Percentiles rank a stretch among this genome's conserved stretches.
phyloP scores from a whole-genome alignment of 2,797 vertebrate genomes.

The Sciurus carolinensis region DNA sequence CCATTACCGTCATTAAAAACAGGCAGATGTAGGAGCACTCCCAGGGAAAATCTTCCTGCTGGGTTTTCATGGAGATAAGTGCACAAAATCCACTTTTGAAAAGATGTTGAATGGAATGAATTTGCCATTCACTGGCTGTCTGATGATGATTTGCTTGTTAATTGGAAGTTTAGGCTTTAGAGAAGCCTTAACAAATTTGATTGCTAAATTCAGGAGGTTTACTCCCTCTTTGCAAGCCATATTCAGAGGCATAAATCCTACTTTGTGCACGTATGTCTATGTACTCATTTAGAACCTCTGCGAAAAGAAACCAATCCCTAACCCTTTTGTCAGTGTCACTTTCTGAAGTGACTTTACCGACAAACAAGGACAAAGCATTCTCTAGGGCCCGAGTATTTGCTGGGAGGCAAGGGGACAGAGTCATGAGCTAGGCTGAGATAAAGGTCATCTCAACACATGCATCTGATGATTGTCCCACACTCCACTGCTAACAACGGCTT shows the following conservation, averaged over 20 bases:
- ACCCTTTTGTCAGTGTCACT: conserved; percentile 78
- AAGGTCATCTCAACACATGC: conserved; percentile 28
- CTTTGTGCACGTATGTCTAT: conserved; percentile 80
- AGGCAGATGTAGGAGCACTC: conserved; percentile 91
- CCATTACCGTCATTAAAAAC: conserved; percentile 90
- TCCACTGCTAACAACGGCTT: background rate
- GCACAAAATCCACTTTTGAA: conserved; percentile 91
- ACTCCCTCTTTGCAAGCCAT: conserved; percentile 84
- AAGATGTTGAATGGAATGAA: conserved; percentile 91
- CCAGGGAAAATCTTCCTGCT: conserved; percentile 91
- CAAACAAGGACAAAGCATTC: conserved; percentile 79
- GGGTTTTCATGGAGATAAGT: conserved; percentile 92
- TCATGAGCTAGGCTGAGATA: conserved; percentile 35
- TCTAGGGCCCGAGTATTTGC: conserved; percentile 66
- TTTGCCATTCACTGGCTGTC: conserved; percentile 91
- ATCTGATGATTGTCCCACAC: background rate
- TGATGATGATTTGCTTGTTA: conserved; percentile 92
- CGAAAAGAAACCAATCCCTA: conserved; percentile 66
- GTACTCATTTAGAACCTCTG: conserved; percentile 76
- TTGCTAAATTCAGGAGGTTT: conserved; percentile 90
- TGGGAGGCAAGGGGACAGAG: background rate
- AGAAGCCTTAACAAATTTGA: conserved; percentile 91
- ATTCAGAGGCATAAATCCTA: conserved; percentile 88
- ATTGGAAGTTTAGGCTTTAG: conserved; percentile 91
- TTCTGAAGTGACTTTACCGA: conserved; percentile 75